Conservation (phyloP, 1,140 invertebrate genomes). For the Pectinophora gossypiella region DNA sequence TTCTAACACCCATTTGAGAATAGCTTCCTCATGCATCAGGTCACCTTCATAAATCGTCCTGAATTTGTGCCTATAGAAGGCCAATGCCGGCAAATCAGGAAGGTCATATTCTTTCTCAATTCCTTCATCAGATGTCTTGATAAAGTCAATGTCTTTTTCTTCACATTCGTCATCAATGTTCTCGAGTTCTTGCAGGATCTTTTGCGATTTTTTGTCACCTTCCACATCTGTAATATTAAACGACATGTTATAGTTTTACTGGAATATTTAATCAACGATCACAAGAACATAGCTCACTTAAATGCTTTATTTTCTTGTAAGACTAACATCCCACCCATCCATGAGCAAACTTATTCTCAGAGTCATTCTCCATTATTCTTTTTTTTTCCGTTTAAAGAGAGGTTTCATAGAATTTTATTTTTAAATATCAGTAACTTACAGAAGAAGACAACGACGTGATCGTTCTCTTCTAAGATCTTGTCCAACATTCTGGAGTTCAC, state of each 20-base stretch:
- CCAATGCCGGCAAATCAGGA: conserved; percentile 86
- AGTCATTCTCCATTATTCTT: no score
- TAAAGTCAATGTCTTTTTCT: conserved; percentile 93
- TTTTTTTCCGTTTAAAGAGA: no score
- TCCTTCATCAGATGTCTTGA: conserved; percentile 93
- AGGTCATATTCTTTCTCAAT: conserved; percentile 94
- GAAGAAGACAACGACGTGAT: conserved; percentile 94
- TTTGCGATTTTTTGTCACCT: conserved; percentile 92
- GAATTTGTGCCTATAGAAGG: conserved; percentile 94
- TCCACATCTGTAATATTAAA: conserved; percentile 90
- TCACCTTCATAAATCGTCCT: conserved; percentile 91
- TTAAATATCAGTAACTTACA: conserved; percentile 80
- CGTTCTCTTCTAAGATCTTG: conserved; percentile 91
- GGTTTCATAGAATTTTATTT: neutral
- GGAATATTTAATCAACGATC: no score
- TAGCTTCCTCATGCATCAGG: conserved; percentile 93
- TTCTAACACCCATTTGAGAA: conserved; percentile 92
- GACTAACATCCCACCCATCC: no score
- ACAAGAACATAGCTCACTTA: no score
- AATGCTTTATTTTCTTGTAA: no score
- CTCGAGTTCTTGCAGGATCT: conserved; percentile 92
- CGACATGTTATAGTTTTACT: no score
- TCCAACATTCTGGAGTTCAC: conserved; percentile 94
- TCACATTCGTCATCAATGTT: conserved; percentile 97
- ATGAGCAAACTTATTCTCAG: no score